Percentiles rank a stretch among this genome's conserved stretches.
Conservation (phyloP, 2,888 invertebrate genomes). For the Microctonus aethiopoides region DNA sequence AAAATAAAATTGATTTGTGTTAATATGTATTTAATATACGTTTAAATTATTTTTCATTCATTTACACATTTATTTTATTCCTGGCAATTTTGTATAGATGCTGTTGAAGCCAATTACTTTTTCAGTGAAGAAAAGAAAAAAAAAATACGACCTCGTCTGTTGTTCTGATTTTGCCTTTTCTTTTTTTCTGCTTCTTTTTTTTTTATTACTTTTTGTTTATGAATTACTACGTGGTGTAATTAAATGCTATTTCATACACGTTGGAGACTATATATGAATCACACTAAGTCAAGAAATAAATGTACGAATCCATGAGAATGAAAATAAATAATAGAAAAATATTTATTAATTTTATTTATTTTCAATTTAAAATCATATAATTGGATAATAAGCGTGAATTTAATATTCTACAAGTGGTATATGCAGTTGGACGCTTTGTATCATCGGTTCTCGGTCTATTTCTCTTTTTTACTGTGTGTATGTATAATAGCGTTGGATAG, state of each 20-base stretch:
- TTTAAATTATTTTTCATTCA: constrained; percentile 17
- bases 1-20: constrained; percentile 12
- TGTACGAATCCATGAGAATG: background rate
- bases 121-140: background rate
- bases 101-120: constrained; percentile 19
- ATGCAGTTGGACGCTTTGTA: constrained; percentile 3
- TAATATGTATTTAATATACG: background rate
- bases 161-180: constrained; percentile 19
- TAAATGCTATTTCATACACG: background rate
- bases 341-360: background rate
- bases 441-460: background rate
- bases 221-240: background rate
- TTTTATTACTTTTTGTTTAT: background rate
- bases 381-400: background rate
- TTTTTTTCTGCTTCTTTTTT: background rate
- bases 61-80: constrained; percentile 13
- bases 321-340: background rate
- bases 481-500: constrained; percentile 26
- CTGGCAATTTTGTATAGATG: constrained; percentile 4
- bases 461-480: background rate
- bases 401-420: no score
- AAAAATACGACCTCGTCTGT: constrained; percentile 27
- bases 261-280: background rate
- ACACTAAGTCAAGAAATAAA: background rate
- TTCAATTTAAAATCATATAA: background rate